Conservation (phyloP, 2,797 vertebrate genomes). For the Anisognathus igniventris region DNA sequence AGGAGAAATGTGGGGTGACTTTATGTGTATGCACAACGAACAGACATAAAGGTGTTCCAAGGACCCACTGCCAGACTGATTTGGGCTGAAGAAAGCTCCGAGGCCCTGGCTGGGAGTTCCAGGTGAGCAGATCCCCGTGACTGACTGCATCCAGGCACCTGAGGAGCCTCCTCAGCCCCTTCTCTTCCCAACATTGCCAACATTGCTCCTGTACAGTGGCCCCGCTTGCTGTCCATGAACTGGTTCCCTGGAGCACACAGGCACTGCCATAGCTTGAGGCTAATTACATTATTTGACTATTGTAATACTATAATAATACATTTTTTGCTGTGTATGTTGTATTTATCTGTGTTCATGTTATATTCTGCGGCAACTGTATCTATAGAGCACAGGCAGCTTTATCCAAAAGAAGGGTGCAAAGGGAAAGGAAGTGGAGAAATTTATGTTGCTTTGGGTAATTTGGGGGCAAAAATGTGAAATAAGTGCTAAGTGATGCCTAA, state of each 20-base stretch:
- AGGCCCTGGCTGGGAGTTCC: not conserved
- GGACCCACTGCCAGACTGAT: not conserved
- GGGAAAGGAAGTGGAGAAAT: conserved; percentile 40
- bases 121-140: not conserved
- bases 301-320: conserved; percentile 46
- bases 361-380: conserved; percentile 52
- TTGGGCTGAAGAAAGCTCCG: not conserved
- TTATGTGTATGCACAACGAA: conserved; percentile 1
- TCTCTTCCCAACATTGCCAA: not conserved
- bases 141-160: not conserved
- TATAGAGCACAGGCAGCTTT: conserved; percentile 53
- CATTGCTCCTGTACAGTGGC: conserved; percentile 22
- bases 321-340: conserved; percentile 62
- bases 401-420: conserved; percentile 39
- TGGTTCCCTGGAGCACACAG: conserved; percentile 31
- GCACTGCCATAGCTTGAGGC: conserved; percentile 39
- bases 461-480: conserved; percentile 35
- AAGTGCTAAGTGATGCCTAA: conserved; percentile 54
- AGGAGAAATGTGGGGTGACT: conserved; percentile 42
- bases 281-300: conserved; percentile 47
- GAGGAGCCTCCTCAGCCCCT: not conserved
- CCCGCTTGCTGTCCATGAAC: conserved; percentile 8
- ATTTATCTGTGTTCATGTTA: conserved; percentile 56
- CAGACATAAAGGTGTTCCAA: conserved; percentile 22
- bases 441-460: conserved; percentile 28